Evolutionary conservation across 2,888 invertebrate species (phyloP).

Genomic region (Parelbella ahira): DNA sequence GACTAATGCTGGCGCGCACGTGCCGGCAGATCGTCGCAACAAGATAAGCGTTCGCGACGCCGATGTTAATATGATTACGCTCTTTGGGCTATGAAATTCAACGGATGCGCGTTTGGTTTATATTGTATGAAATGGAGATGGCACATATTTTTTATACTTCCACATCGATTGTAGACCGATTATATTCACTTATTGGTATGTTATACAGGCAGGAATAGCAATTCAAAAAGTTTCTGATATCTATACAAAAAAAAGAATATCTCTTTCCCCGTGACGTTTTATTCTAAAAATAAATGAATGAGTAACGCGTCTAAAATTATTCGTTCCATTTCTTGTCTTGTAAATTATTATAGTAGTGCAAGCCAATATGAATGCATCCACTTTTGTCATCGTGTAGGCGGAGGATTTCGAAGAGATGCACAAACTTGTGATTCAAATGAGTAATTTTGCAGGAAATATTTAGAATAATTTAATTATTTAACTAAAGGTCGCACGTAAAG

Average conservation of each 20-base stretch:
- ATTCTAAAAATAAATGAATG: slow-evolving; percentile 5
- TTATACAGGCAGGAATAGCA: too few relatives aligned
- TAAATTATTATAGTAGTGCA: slow-evolving; percentile 23
- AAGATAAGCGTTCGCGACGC: slow-evolving; percentile 46
- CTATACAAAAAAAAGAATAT: too few relatives aligned
- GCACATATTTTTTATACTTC: too few relatives aligned
- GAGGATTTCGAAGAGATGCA: slow-evolving; percentile 1
- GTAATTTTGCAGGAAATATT: too few relatives aligned
- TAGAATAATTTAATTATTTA: too few relatives aligned
- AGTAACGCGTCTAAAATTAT: background rate
- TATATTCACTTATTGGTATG: too few relatives aligned
- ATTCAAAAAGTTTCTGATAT: too few relatives aligned
- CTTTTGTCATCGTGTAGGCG: slow-evolving; percentile 19
- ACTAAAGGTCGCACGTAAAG: too few relatives aligned
- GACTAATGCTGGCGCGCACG: slow-evolving; percentile 39
- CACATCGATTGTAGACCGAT: too few relatives aligned
- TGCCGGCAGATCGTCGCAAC: slow-evolving; percentile 34
- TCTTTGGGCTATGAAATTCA: slow-evolving; percentile 33
- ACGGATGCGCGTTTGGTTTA: slow-evolving; percentile 2
- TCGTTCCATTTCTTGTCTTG: background rate
- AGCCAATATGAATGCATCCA: slow-evolving; percentile 14
- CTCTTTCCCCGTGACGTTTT: too few relatives aligned
- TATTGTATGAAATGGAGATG: too few relatives aligned
- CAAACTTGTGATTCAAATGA: too few relatives aligned
- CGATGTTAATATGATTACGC: slow-evolving; percentile 51